A percentile compares a stretch with the other conserved stretches of the same genome.
These are phyloP conservation scores for Pterocles burchelli DNA, from an alignment of 2,113 vertebrate species.

Conservation along the genomic window DNA sequence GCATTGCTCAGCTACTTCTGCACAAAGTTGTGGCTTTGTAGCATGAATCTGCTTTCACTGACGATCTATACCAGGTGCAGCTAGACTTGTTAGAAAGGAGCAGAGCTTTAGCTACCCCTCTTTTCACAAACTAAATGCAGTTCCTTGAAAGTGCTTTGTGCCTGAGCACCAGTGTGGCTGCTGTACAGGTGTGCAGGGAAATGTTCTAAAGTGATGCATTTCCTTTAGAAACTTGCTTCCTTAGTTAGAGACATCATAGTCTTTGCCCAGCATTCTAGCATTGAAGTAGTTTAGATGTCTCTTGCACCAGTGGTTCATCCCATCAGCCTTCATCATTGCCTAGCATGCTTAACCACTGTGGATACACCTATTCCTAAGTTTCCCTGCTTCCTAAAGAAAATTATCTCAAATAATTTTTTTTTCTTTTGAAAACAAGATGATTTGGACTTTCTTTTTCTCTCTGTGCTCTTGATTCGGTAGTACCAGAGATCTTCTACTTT, in stretches of 20 bases:
- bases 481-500: background rate
- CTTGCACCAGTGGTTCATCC: background rate
- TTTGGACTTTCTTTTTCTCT: background rate
- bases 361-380: background rate
- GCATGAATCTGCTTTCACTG: background rate
- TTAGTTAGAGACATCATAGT: fast-evolving
- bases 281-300: background rate
- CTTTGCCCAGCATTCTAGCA: background rate
- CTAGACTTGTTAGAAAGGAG: background rate
- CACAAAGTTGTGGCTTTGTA: background rate
- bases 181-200: background rate
- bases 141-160: background rate
- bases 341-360: background rate
- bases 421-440: background rate
- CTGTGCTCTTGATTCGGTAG: background rate
- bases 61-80: background rate
- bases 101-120: background rate
- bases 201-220: background rate
- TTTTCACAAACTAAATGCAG: background rate
- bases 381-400: background rate
- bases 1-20: background rate
- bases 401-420: background rate
- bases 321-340: background rate
- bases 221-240: background rate
- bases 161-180: background rate